Evolutionary conservation across 2,797 vertebrate genomes (phyloP), one percentile per base, ranked within the genome.

Genomic region (Muscicapa striata): DNA sequence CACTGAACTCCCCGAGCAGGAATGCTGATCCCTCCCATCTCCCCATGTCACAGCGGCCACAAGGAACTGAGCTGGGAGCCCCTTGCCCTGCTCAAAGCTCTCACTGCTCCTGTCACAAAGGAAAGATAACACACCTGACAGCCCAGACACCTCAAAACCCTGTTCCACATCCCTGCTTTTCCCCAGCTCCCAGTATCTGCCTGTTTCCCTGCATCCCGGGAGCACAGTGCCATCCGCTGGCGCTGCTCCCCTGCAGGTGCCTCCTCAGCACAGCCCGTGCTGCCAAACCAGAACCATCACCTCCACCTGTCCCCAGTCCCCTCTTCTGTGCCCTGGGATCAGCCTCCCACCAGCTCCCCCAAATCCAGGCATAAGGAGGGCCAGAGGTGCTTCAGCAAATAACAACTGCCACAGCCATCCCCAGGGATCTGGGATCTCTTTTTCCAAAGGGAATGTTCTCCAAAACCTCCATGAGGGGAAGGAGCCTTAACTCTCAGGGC

Each of bases 1-100:
- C 52, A 6, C 52, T 29, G 32, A 17, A 9, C 22, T 3, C 10
- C 48, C 57, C 2, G 32, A 51, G 34, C 0, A 1, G 66, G 29
- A 38, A 15, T 0, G 9, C 16, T 18, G 20, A 49, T 15, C 6
- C 11, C 30, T 36, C 11, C 7, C 16, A 15, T 2, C 26, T 34
- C 75, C 18, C 11, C 15, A 1, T 0, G 0, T 41, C 20, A 3
- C 0, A 6, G 0, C 5, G 18, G 24, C 34, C 9, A 0, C 0
- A 10, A 11, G 0, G 5, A 19, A 51, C 51, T 22, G 21, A 23
- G 77, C 51, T 29, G 14, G 51, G 10, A 8, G 18, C 51, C 55
- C 32, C 51, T 32, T 0, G 0, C 52, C 20, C 36, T 17, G 43
- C 27, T 55, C 41, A 29, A 7, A 69, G 55, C 38, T 36, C 45